A percentile compares a stretch with the other conserved stretches of the same genome.
These are phyloP conservation scores for Acanthurus lineatus DNA, from an alignment of 2,797 vertebrate genomes.

Conservation along the genomic window DNA sequence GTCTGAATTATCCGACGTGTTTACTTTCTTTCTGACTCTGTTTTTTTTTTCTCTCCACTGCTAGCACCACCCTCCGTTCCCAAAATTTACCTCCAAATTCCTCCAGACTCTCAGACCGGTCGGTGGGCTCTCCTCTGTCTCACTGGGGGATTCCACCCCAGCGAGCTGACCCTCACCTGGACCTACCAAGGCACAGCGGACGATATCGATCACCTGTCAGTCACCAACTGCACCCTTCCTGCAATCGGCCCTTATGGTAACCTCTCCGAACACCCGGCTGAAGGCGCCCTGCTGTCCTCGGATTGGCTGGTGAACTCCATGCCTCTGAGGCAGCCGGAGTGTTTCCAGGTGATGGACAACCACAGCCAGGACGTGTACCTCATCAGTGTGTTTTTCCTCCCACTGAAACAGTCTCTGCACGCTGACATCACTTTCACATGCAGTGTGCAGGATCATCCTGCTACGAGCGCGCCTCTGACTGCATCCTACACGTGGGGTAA, in stretches of 20 bases:
- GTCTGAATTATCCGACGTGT: constrained; percentile 1
- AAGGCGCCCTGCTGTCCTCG: constrained; percentile 48
- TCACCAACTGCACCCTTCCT: constrained; percentile 64
- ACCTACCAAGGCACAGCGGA: constrained; percentile 49
- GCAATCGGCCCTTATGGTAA: constrained; percentile 17
- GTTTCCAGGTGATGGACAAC: constrained; percentile 62
- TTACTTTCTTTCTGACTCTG: constrained; percentile 7
- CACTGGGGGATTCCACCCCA: constrained; percentile 73
- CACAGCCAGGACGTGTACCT: constrained; percentile 47
- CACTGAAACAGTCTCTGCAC: constrained; percentile 41
- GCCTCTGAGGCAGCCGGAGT: constrained; percentile 27
- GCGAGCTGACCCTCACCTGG: constrained; percentile 71
- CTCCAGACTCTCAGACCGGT: not conserved
- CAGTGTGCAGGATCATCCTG: constrained; percentile 66
- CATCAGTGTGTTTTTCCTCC: constrained; percentile 63
- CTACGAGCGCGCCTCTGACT: constrained; percentile 46
- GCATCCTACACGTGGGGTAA: constrained; percentile 71
- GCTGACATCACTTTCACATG: constrained; percentile 65
- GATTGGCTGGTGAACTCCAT: constrained; percentile 46
- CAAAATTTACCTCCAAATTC: constrained; percentile 62
- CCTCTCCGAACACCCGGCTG: constrained; percentile 23
- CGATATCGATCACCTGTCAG: constrained; percentile 50
- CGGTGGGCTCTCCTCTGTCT: constrained; percentile 68
- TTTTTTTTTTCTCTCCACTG: not conserved
- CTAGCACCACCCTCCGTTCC: constrained; percentile 67